phyloP scores from a whole-genome alignment of 2,888 invertebrate genomes.

The Tipula lateralis region DNA sequence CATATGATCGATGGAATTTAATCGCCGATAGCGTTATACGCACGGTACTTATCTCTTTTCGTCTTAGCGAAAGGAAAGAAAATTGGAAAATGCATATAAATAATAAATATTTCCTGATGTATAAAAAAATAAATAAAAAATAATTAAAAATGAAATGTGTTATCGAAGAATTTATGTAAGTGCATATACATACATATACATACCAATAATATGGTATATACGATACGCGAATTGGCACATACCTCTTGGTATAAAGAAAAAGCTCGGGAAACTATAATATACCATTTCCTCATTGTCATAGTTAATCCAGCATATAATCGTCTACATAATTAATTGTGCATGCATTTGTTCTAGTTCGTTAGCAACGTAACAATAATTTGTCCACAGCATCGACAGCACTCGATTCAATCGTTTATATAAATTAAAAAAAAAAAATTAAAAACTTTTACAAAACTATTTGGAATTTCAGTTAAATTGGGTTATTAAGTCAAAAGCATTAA shows the following conservation, averaged over 20 bases:
- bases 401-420: not conserved
- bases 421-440: not conserved
- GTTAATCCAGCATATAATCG: not conserved
- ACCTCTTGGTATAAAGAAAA: not conserved
- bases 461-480: not conserved
- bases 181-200: no score
- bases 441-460: not conserved
- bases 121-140: not conserved
- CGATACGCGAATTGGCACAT: not conserved
- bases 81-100: not conserved
- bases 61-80: not conserved
- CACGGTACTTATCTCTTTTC: not conserved
- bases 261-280: not conserved
- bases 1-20: not conserved
- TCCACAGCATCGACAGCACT: not conserved
- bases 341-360: not conserved
- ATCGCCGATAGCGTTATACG: not conserved
- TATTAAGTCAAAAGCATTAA: not conserved
- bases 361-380: not conserved
- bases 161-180: slow-evolving; percentile 11
- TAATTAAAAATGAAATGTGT: slow-evolving; percentile 1
- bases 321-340: not conserved
- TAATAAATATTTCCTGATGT: not conserved
- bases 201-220: not conserved
- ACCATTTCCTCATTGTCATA: not conserved